Conservation (phyloP, 2,888 invertebrate species). For the Ennomos quercinarius region DNA sequence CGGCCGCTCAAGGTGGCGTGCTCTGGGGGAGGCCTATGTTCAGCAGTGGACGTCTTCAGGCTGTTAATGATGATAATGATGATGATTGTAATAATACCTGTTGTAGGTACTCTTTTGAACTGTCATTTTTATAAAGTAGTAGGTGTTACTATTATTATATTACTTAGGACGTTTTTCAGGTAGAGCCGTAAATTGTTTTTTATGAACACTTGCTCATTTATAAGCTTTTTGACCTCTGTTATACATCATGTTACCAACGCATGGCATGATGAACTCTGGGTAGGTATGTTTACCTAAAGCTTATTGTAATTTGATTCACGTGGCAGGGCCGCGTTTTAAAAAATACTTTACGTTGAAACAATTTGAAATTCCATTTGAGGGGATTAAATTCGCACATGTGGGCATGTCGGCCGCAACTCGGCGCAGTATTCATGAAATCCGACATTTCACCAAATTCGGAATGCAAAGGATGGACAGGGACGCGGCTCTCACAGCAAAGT, state of each 20-base stretch:
- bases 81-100: constrained; percentile 18
- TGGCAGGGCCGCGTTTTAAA: constrained; percentile 18
- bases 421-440: constrained; percentile 60
- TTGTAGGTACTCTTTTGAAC: constrained; percentile 5
- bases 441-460: constrained; percentile 64
- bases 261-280: neutral
- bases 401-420: constrained; percentile 38
- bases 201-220: too few relatives aligned
- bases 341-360: constrained; percentile 31
- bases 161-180: too few relatives aligned
- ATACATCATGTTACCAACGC: too few relatives aligned
- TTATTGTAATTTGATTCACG: neutral
- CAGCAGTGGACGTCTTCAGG: too few relatives aligned
- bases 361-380: constrained; percentile 48
- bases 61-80: too few relatives aligned
- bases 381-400: constrained; percentile 52
- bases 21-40: too few relatives aligned
- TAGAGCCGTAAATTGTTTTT: too few relatives aligned
- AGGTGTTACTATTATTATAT: too few relatives aligned
- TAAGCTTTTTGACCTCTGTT: too few relatives aligned
- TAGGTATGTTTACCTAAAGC: neutral
- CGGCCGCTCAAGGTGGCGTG: too few relatives aligned
- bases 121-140: constrained; percentile 6
- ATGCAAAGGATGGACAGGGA: constrained; percentile 64
- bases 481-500: constrained; percentile 59